Evolutionary conservation across 2,888 invertebrate genomes (phyloP), one percentile per base, ranked within the genome.

Genomic region (Synanthedon tipuliformis): DNA sequence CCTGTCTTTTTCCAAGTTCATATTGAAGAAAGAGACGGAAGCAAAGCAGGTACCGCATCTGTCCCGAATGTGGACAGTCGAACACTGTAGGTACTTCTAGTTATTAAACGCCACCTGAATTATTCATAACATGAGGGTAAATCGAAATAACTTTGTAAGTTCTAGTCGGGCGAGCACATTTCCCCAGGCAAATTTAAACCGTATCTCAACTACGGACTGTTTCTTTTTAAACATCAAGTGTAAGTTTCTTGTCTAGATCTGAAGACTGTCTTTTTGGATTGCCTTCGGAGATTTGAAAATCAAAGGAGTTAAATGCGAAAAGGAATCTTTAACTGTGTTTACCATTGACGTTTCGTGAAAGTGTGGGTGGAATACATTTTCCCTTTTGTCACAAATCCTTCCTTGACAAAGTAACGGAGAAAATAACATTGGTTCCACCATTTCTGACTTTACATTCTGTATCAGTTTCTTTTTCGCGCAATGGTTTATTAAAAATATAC

Each of bases 71-170:
- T 63, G 68, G 65, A 61, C 60, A 63, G 63, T 64, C 65, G 64
- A 64, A 66, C 64, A 70, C 73, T 69, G 70, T 69, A 54, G 69
- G 70, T 69, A 54, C 55, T 53, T 54, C 69, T 73, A 78, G 81
- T 83, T 86, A 86, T 83, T 84, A 84, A 82, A 78, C 77, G 75
- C 66, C 71, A 74, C 69, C 71, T 86, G 86, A 85, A 86, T 86
- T 74, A 86, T 85, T 86, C 85, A 86, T 86, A 74, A 68, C 66
- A 65, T 61, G 77, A 71, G 78, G 83, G 81, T 76, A 79, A 73
- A 73, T 75, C 69, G 73, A 75, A 81, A 77, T 76, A 75, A 79
- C 68, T 73, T 55, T 53, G 53, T 55, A 55, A 55, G 53, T 55
- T 55, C 55, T 53, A 51, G 53, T 53, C 48, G 51, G 41, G 45